Conservation (phyloP, 1,140 invertebrate genomes). For the Paraescarpia echinospica region DNA sequence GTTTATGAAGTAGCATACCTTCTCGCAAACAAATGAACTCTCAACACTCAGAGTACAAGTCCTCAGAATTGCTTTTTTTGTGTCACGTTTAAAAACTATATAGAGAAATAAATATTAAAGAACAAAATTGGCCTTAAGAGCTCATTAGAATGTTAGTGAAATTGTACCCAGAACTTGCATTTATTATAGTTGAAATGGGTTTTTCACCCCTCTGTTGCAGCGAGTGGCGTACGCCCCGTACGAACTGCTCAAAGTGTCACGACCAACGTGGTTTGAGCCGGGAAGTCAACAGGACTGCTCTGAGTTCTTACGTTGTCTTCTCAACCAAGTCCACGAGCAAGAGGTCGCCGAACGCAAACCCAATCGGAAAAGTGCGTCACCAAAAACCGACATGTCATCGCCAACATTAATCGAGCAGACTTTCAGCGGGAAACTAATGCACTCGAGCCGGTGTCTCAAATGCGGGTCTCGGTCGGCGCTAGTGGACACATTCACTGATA, state of each 20-base stretch:
- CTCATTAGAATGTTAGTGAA: no score
- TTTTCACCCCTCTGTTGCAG: conserved; percentile 32
- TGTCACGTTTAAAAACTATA: no score
- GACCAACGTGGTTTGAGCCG: conserved; percentile 74
- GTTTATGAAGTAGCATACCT: no score
- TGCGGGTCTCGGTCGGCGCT: conserved; percentile 72
- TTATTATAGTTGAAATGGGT: background rate
- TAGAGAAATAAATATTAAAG: no score
- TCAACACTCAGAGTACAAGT: no score
- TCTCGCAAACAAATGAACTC: no score
- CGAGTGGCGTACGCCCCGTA: conserved; percentile 66
- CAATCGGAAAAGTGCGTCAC: conserved; percentile 19
- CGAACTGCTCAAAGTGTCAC: conserved; percentile 67
- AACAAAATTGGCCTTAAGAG: no score
- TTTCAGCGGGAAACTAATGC: conserved; percentile 74
- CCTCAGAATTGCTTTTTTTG: no score
- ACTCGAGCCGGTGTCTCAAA: conserved; percentile 70
- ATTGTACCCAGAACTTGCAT: no score
- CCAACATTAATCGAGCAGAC: conserved; percentile 65
- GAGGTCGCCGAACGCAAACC: conserved; percentile 53
- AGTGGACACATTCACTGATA: conserved; percentile 76
- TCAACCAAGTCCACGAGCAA: conserved; percentile 74
- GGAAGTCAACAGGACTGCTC: conserved; percentile 84
- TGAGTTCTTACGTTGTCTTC: conserved; percentile 77
- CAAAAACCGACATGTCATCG: conserved; percentile 30